Percentiles rank a stretch among this genome's conserved stretches.
phyloP scores from a whole-genome alignment of 2,113 vertebrate genomes.

The Myxocyprinus asiaticus region DNA sequence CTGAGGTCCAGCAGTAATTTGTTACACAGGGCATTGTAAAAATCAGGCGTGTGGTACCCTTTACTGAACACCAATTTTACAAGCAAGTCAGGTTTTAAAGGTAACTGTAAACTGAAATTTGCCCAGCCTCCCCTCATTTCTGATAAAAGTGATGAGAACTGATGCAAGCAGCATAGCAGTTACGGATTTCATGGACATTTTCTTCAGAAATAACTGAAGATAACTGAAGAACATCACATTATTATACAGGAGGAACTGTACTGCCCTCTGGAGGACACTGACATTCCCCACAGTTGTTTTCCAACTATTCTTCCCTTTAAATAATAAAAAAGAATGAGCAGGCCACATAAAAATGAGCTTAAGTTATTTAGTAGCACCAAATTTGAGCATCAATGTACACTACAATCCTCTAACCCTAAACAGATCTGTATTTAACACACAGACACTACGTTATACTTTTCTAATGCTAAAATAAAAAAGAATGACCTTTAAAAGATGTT shows the following conservation, averaged over 20 bases:
- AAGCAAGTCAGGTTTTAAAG: neutral
- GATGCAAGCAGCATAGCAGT: neutral
- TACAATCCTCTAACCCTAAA: too few species aligned
- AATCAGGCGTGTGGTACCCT: neutral
- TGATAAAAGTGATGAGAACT: neutral
- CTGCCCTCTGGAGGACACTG: conserved; percentile 19
- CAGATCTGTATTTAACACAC: too few species aligned
- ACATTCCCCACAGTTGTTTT: neutral
- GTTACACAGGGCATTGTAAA: conserved; percentile 13
- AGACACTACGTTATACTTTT: too few species aligned
- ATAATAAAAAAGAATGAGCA: neutral
- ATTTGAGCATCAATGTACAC: too few species aligned
- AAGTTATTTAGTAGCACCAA: too few species aligned
- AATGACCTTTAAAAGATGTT: too few species aligned
- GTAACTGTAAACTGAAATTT: neutral
- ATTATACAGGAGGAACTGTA: neutral
- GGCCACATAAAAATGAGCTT: neutral
- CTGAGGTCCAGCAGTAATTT: neutral
- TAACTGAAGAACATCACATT: too few species aligned
- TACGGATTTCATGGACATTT: neutral
- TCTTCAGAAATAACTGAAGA: neutral
- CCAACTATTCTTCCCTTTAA: neutral
- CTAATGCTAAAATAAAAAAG: too few species aligned
- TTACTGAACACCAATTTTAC: neutral
- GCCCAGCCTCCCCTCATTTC: neutral